These are phyloP conservation scores for Lipophrys pholis DNA, from an alignment of 2,113 vertebrate genomes.

Conservation along the genomic window DNA sequence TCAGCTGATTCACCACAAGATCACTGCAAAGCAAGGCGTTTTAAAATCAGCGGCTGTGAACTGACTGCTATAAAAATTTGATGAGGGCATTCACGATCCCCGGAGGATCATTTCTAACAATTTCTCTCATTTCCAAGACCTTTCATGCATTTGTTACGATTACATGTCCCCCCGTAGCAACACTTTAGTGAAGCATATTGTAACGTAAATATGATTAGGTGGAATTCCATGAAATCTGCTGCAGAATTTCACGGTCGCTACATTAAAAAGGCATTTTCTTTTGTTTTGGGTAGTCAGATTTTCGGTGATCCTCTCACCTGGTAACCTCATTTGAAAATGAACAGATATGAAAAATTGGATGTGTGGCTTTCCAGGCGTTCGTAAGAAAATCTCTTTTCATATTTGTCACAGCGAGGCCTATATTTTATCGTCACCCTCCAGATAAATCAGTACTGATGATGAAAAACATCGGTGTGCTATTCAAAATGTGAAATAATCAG, in stretches of 20 bases:
- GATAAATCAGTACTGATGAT: neutral
- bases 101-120: neutral
- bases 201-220: conserved; percentile 1
- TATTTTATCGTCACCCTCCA: neutral
- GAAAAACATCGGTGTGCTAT: neutral
- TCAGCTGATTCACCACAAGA: neutral
- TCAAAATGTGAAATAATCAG: neutral
- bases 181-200: neutral
- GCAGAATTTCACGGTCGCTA: conserved; percentile 8
- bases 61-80: conserved; percentile 19
- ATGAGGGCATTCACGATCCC: neutral
- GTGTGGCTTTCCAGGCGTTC: neutral
- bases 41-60: neutral
- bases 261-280: neutral
- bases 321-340: neutral
- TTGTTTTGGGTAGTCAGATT: neutral
- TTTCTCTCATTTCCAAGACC: neutral
- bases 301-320: neutral
- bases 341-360: neutral
- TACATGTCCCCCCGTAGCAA: neutral
- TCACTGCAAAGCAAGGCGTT: no score
- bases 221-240: neutral
- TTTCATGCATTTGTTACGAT: neutral
- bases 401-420: neutral
- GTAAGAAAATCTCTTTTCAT: neutral